These are phyloP conservation scores for Pollenia griseotomentosa DNA, from an alignment of 2,888 invertebrate genomes.

Conservation along the genomic window DNA sequence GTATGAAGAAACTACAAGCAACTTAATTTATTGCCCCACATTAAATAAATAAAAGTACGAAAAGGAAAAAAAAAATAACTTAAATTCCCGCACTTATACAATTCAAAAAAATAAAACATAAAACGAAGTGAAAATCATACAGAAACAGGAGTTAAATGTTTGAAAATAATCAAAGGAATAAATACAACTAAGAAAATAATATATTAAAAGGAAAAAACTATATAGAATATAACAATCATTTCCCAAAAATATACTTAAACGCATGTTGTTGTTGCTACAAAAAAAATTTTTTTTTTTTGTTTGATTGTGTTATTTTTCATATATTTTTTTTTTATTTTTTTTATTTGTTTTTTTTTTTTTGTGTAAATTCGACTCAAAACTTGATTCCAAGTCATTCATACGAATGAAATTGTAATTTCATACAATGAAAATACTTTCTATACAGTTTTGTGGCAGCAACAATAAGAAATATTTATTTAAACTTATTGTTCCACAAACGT, in stretches of 20 bases:
- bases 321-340: constrained; percentile 9
- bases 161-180: constrained; percentile 52
- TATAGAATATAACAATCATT: constrained; percentile 52
- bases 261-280: not conserved
- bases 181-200: constrained; percentile 14
- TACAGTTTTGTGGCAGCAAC: constrained; percentile 43
- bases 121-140: constrained; percentile 52
- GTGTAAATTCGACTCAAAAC: constrained; percentile 26
- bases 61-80: constrained; percentile 19
- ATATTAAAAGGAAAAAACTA: constrained; percentile 23
- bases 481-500: constrained; percentile 24
- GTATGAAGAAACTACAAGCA: constrained; percentile 22
- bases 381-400: constrained; percentile 54
- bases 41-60: constrained; percentile 60
- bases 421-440: constrained; percentile 48
- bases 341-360: not conserved
- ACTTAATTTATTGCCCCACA: constrained; percentile 72
- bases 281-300: not conserved
- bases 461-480: constrained; percentile 18
- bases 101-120: constrained; percentile 18
- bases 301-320: constrained; percentile 31
- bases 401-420: constrained; percentile 66
- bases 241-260: constrained; percentile 64
- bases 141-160: constrained; percentile 53
- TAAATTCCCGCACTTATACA: not conserved